Base-by-base conservation (phyloP, 23 tunicate genomes). In the Halocynthia roretzi region DNA sequence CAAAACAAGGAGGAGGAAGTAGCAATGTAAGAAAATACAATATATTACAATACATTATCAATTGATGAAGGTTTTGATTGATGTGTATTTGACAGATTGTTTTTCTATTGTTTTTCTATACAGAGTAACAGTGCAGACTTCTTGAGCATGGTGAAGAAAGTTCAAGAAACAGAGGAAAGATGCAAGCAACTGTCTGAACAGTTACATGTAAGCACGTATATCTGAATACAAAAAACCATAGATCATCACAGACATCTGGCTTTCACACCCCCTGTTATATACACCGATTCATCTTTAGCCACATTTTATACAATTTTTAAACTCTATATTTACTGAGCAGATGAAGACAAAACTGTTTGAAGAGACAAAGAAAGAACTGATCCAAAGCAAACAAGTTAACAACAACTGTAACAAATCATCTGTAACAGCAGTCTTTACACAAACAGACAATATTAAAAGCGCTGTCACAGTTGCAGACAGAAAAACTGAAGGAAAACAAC, bases 111-210 rank as follows among this genome's bases (percentile, higher is more conserved):
- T n/a, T n/a, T n/a, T 31, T 31, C 44, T 31, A 31, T 31, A 31
- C 63, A 58, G 15, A 48, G 31, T 48, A 65, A 11, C 10, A 10
- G 10, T 65, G 22, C 31, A 9, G 70, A 65, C 19, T 48, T 65
- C 31, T 40, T 65, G 70, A 48, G 5, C 70, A 65, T 65, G 70
- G 70, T 65, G 31, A 11, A 15, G 9, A 65, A 65, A 65, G 10
- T 65, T 20, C 70, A 65, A 20, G 70, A 65, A 65, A 65, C 70
- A 65, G 70, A 65, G 19, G 70, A 65, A 15, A 65, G 70, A 15
- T 65, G 70, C 31, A 48, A 65, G 19, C 48, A 65, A 15, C 31
- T 65, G 19, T 20, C 70, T 10, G 31, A 65, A 48, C 70, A 65
- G 31, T 15, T 65, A 15, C 70, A 20, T 65, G 70, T 65, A 15